A percentile compares a stretch with the other conserved stretches of the same genome.
Conservation (phyloP, 2,797 vertebrate species). For the Knipowitschia caucasica region DNA sequence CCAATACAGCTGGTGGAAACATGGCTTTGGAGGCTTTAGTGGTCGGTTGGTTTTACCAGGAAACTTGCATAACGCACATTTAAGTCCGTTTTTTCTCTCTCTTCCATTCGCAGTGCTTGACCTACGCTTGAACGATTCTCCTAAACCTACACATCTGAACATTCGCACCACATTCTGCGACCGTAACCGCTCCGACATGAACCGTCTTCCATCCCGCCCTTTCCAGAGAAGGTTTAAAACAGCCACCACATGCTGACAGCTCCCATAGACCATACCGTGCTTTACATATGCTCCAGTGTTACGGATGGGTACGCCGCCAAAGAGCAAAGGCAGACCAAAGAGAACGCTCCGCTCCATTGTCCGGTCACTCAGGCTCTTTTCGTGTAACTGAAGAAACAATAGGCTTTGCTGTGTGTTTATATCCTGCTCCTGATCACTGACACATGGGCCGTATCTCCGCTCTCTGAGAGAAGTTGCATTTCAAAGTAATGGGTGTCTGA, state of each 20-base stretch:
- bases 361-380: not conserved
- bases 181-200: slow-evolving; percentile 11
- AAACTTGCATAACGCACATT: not conserved
- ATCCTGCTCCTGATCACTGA: not conserved
- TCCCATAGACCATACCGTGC: slow-evolving; percentile 7
- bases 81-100: not conserved
- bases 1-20: too few species aligned
- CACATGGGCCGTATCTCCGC: slow-evolving; percentile 5
- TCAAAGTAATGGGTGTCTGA: slow-evolving; percentile 5
- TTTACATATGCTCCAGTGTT: slow-evolving; percentile 4
- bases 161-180: slow-evolving; percentile 1
- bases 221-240: slow-evolving; percentile 19
- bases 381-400: slow-evolving; percentile 2
- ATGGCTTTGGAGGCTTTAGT: too few species aligned
- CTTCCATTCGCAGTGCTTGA: not conserved
- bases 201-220: slow-evolving; percentile 5
- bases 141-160: slow-evolving; percentile 1
- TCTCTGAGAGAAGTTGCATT: not conserved
- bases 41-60: too few species aligned
- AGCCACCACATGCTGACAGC: slow-evolving; percentile 10
- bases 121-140: not conserved
- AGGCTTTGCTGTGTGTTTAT: not conserved
- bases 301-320: slow-evolving; percentile 6
- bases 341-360: slow-evolving; percentile 2
- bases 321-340: slow-evolving; percentile 2